Base-by-base conservation (phyloP, 1,140 invertebrate genomes). In the Rhopalosiphum padi region DNA sequence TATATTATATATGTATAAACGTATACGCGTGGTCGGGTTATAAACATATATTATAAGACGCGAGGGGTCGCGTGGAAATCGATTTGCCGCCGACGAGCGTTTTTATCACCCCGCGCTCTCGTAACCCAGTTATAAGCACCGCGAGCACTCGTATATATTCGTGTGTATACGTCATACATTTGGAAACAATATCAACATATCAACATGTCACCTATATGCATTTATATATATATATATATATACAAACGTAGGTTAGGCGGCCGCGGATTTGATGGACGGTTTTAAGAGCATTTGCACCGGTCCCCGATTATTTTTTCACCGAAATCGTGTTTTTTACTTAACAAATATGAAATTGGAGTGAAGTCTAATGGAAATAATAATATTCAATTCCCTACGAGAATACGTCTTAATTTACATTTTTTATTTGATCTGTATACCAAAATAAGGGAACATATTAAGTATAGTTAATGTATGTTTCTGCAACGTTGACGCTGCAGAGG, bases 31-130 rank as follows among this genome's bases (percentile, higher is more conserved):
- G 35, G 86, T 30, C 86, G 46, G 46, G 86, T 48, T 88, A 88
- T 35, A 35, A 51, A 15, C 6, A n/a, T 41, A 85, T n/a, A 68
- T n/a, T 18, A n/a, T 77, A 77, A 77, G 21, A 41, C 22, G 23
- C 22, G n/a, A 92, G 77, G 91, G 91, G 91, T 83, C 2, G 88
- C 77, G 77, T 48, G 43, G 77, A 92, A 92, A 93, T 93, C 91
- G 91, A 93, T 93, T 82, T 43, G 55, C 88, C 51, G 25, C 23
- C 35, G 82, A 22, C 46, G 22, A 68, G 11, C 60, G 30, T 37
- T 37, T 92, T 51, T 60, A 90, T 55, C 91, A 48, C 77, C 35
- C 82, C 46, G 2, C 48, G 82, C 82, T 35, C 91, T 93, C 48
- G 37, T 86, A 93, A 93, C 91, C 91, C 91, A 85, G 91, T 92